These are phyloP conservation scores for Penaeus indicus DNA, from an alignment of 1,140 invertebrate species.

Conservation along the genomic window DNA sequence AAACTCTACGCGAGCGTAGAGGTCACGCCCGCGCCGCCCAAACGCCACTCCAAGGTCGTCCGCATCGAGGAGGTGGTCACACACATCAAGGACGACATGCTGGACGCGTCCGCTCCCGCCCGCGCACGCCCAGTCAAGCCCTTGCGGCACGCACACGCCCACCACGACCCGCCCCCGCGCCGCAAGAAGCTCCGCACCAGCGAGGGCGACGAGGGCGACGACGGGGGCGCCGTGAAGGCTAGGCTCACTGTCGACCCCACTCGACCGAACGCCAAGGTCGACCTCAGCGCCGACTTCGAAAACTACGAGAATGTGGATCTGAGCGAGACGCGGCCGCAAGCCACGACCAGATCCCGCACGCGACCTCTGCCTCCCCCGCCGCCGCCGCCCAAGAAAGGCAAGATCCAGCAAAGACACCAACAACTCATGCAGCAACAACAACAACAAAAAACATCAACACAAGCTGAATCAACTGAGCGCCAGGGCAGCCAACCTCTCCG, in stretches of 20 bases:
- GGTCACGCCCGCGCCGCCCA: constrained; percentile 36
- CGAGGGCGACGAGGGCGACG: background rate
- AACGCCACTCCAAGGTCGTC: constrained; percentile 53
- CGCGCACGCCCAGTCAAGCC: background rate
- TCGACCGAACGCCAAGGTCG: constrained; percentile 13
- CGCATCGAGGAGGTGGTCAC: constrained; percentile 50
- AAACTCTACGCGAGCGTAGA: constrained; percentile 47
- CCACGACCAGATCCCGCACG: constrained; percentile 27
- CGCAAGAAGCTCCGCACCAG: constrained; percentile 18
- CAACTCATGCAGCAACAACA: background rate
- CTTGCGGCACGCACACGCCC: constrained; percentile 2
- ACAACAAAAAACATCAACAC: constrained; percentile 4
- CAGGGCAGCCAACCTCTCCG: constrained; percentile 41
- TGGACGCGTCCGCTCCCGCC: background rate
- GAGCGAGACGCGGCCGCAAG: background rate
- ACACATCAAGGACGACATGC: constrained; percentile 18
- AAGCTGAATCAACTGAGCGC: background rate
- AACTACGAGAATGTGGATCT: constrained; percentile 61
- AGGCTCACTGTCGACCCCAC: background rate
- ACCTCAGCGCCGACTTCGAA: constrained; percentile 39
- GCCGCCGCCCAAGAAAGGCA: constrained; percentile 52
- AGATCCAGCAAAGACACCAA: constrained; percentile 46
- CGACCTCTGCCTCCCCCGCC: constrained; percentile 63
- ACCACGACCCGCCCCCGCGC: constrained; percentile 23
- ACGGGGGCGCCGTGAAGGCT: constrained; percentile 1